Evolutionary conservation across 2,797 vertebrate species (phyloP), one percentile per base, ranked within the genome.

Genomic region (Myotis pilosus): DNA sequence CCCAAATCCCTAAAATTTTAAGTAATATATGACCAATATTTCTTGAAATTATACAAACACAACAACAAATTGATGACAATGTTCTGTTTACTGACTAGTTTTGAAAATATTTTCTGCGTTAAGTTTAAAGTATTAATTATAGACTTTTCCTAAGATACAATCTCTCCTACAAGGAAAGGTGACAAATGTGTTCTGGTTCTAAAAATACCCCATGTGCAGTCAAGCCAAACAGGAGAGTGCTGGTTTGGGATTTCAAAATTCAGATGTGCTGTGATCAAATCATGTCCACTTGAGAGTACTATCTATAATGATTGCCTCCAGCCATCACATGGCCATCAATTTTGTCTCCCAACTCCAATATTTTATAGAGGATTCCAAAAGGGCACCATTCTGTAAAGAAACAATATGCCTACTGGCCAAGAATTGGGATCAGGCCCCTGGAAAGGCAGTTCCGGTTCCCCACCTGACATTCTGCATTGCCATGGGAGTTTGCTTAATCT

Each of bases 1-100:
- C 95, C 92, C 96, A 97, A 87, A 93, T 96, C 94, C 84, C 81
- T 92, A 86, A 94, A 98, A 97, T 89, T 96, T 91, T 95, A 92
- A 97, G 80, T 44, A 94, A 91, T 97, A 97, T 92, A 94, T 96
- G 95, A 89, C 62, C 72, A 95, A 33, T 33, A 74, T 94, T 94
- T 97, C 71, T 96, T 94, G 90, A 97, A 97, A 96, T 91, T 97
- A 92, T 0, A 96, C 62, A 96, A 96, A 96, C 16, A 96, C 55
- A 57, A 97, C 96, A 97, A 95, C 97, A 98, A 95, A 90, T 30
- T 62, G 15, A 80, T 97, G 93, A 93, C 97, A 98, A 96, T 97
- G 92, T 95, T 97, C 93, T 95, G 44, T 87, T 95, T 83, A 96
- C 79, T 95, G 72, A 94, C 33, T 76, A 51, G 60, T 82, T 96